phyloP scores from a whole-genome alignment of 2,888 invertebrate species.

The Cephus rjabovi region DNA sequence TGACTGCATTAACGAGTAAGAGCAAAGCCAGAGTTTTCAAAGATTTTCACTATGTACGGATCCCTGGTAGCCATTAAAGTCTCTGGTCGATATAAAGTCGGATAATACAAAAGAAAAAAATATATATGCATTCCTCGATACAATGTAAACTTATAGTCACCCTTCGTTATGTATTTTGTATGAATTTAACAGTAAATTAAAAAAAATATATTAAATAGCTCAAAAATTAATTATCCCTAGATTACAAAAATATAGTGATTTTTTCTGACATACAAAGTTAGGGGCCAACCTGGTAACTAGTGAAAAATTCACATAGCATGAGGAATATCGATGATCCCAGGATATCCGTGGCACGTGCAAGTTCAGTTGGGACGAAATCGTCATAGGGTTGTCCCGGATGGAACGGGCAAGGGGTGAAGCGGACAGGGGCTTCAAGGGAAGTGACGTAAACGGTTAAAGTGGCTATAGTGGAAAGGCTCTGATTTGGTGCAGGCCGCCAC shows the following conservation, averaged over 20 bases:
- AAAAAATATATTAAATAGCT: background rate
- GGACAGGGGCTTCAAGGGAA: background rate
- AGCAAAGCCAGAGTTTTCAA: background rate
- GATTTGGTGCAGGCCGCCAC: background rate
- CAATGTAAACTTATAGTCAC: background rate
- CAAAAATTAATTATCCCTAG: background rate
- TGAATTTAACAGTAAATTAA: background rate
- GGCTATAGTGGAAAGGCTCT: background rate
- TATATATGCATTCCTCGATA: background rate
- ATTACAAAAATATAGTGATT: background rate
- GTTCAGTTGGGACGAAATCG: background rate
- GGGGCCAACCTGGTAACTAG: background rate
- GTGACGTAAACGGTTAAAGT: constrained; percentile 4
- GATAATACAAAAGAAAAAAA: background rate
- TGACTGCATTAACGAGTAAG: background rate
- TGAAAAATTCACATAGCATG: background rate
- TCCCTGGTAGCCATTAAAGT: background rate
- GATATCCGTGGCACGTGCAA: background rate
- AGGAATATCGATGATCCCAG: background rate
- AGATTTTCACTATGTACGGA: background rate
- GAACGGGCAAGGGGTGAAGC: background rate
- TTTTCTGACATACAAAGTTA: background rate
- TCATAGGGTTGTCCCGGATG: background rate
- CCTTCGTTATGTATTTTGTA: background rate
- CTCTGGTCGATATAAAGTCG: background rate